These are phyloP conservation scores for Astreopora myriophthalma DNA, from an alignment of 64 coral and sea anemone genomes.

Conservation along the genomic window DNA sequence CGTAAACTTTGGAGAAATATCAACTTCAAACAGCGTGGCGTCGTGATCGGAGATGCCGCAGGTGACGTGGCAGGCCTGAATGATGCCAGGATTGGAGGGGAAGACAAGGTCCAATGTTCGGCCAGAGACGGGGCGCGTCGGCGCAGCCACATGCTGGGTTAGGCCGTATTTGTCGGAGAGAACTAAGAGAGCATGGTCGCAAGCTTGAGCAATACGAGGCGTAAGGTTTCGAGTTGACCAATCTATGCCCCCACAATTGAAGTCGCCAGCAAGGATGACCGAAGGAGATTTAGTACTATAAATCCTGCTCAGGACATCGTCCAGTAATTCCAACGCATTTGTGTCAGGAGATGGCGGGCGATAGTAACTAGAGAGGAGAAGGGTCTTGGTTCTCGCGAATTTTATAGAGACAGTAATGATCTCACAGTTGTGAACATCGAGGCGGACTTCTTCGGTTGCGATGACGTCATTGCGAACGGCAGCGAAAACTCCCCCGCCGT, in stretches of 20 bases:
- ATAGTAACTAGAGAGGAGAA: slow-evolving; percentile 57
- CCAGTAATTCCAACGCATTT: slow-evolving; percentile 29
- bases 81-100: not conserved
- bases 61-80: not conserved
- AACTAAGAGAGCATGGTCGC: not conserved
- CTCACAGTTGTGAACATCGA: slow-evolving; percentile 43
- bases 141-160: not conserved
- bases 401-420: slow-evolving; percentile 44
- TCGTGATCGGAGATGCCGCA: not conserved
- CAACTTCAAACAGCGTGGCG: not conserved
- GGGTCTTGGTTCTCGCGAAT: slow-evolving; percentile 30
- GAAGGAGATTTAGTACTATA: slow-evolving; percentile 5
- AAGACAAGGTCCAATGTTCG: too few relatives aligned
- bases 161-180: not conserved
- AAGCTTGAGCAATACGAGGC: not conserved
- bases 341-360: slow-evolving; percentile 35
- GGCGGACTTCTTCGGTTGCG: slow-evolving; percentile 34
- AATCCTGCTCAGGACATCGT: slow-evolving; percentile 52
- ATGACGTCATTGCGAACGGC: slow-evolving; percentile 48
- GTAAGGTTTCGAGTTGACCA: not conserved
- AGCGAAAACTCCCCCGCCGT: slow-evolving; percentile 45
- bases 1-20: too few relatives aligned
- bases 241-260: slow-evolving; percentile 38
- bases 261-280: slow-evolving; percentile 40
- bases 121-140: not conserved